phyloP scores from a whole-genome alignment of 1,140 invertebrate species.

The Drosophila orena region DNA sequence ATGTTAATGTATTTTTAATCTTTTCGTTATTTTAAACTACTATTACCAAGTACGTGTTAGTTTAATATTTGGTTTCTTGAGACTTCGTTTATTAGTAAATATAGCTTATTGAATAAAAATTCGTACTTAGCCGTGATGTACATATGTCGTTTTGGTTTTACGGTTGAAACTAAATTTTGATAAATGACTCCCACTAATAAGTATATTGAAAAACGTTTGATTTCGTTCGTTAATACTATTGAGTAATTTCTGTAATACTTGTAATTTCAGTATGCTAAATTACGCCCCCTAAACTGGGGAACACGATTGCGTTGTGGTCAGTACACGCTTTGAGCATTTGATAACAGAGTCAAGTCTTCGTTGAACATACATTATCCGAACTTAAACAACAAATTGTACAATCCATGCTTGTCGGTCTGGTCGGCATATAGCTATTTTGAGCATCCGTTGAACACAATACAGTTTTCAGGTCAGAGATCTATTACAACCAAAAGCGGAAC shows the following conservation, averaged over 20 bases:
- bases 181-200: constrained; percentile 49
- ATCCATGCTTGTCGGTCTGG: constrained; percentile 32
- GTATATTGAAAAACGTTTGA: constrained; percentile 64
- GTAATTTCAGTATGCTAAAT: constrained; percentile 30
- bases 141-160: constrained; percentile 63
- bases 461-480: constrained; percentile 56
- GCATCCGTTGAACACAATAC: constrained; percentile 70
- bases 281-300: constrained; percentile 13
- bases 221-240: constrained; percentile 70
- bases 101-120: constrained; percentile 81
- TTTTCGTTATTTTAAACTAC: constrained; percentile 66
- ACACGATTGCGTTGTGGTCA: constrained; percentile 53
- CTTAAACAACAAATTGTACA: constrained; percentile 28
- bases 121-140: constrained; percentile 78
- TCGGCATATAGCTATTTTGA: constrained; percentile 54
- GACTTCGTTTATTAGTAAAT: constrained; percentile 56
- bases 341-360: constrained; percentile 46
- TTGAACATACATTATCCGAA: constrained; percentile 45
- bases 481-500: constrained; percentile 54
- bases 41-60: constrained; percentile 56
- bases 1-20: constrained; percentile 34
- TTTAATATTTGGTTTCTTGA: constrained; percentile 48
- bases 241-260: constrained; percentile 64
- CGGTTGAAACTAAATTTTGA: constrained; percentile 42
- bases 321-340: constrained; percentile 59